Conservation (phyloP, 2,797 vertebrate species). For the Limnodromus scolopaceus region DNA sequence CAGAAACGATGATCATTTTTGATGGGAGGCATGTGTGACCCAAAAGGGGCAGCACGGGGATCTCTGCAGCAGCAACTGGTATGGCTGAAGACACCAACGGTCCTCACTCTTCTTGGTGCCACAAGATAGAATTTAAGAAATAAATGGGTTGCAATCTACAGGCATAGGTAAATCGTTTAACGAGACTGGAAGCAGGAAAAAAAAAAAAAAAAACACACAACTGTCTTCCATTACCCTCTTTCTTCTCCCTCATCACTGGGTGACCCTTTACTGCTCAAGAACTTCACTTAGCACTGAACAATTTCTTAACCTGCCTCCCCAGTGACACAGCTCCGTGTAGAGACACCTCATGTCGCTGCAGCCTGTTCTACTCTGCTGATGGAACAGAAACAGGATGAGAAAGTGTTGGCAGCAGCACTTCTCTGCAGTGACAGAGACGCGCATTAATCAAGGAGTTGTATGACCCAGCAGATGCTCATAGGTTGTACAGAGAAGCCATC, state of each 20-base stretch:
- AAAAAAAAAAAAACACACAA: too few species aligned
- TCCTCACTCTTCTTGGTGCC: background rate
- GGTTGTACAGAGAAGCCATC: background rate
- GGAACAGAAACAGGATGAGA: background rate
- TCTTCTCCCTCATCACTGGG: background rate
- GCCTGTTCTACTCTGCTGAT: background rate
- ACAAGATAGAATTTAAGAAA: background rate
- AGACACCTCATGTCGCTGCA: background rate
- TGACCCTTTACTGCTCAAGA: background rate
- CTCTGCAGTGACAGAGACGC: background rate
- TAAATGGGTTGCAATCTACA: background rate
- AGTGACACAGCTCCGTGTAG: background rate
- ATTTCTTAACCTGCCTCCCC: background rate
- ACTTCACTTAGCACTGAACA: background rate
- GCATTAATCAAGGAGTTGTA: background rate
- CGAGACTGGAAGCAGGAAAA: background rate
- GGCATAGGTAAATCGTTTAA: background rate
- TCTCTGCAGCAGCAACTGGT: background rate
- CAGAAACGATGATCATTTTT: background rate
- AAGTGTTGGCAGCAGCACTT: background rate
- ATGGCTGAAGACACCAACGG: background rate
- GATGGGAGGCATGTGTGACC: accelerated
- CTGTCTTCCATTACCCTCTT: background rate
- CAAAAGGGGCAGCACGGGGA: accelerated
- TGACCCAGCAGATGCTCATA: background rate